Evolutionary conservation across 2,797 vertebrate species (phyloP), one percentile per base, ranked within the genome.

Genomic region (Crax fasciolata): DNA sequence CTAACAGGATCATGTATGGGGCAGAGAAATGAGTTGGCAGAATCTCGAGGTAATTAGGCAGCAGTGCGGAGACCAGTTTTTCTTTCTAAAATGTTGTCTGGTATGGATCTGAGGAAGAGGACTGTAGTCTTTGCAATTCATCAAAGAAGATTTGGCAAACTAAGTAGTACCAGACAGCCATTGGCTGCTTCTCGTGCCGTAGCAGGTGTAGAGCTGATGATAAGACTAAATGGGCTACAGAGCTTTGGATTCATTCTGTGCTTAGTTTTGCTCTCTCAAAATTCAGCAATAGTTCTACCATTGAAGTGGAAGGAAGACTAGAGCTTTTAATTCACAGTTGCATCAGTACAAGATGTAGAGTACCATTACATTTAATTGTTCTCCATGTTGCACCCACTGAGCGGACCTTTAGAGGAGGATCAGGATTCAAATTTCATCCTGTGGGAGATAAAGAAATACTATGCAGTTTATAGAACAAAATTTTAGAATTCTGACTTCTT

Each of bases 1-100:
- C 35, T 20, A 54, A 41, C 13, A 18, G 63, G 62, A 62, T 85
- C 78, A 21, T 65, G 7, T 24, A 13, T n/a, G 82, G 62, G 87
- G 38, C 78, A 75, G 48, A 41, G 38, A 85, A 71, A 81, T 35
- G 87, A 82, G 24, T 24, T 95, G 91, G 89, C 62, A 93, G 80
- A 6, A 16, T 54, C 65, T 59, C 30, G 17, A 66, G 65, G 13
- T 71, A 44, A 90, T 92, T 51, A 85, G 65, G 77, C 62, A 74
- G 52, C 74, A 79, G 28, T 4, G 25, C 49, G 72, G 63, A 63
- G 20, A 67, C 10, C 41, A 25, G 20, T 54, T 73, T 89, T 85
- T 44, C 28, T 27, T 78, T 75, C 61, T 65, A 13, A 89, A 20
- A 63, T 44, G 9, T 55, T 71, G 71, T 6, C 39, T 79, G 61